Evolutionary conservation across 2,888 invertebrate genomes (phyloP).

Genomic region (Phania funesta): DNA sequence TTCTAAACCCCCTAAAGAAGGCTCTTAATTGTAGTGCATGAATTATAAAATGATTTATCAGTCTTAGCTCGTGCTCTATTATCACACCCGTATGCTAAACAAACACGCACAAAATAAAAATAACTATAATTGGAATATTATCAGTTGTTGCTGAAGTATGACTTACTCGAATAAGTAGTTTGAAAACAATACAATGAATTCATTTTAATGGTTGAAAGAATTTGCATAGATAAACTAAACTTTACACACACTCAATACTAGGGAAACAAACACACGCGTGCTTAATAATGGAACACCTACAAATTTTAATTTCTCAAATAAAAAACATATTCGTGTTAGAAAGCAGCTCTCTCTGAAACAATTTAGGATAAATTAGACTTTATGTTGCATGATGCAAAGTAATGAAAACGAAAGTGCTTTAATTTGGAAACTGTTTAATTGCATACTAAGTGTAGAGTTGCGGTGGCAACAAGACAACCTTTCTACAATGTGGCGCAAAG

Average conservation of each 20-base stretch:
- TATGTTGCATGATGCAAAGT: neutral
- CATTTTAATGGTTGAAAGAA: conserved; percentile 15
- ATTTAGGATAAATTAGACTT: neutral
- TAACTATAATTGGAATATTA: conserved; percentile 58
- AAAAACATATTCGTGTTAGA: neutral
- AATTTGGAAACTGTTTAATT: neutral
- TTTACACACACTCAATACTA: neutral
- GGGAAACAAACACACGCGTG: neutral
- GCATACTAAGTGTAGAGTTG: neutral
- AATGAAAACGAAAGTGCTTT: neutral
- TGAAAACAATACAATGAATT: neutral
- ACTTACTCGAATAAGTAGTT: conserved; percentile 12
- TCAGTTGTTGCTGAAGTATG: conserved; percentile 42
- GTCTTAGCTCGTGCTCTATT: conserved; percentile 62
- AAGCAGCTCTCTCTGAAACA: neutral
- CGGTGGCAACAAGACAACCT: neutral
- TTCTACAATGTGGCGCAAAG: neutral
- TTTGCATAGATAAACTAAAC: conserved; percentile 55
- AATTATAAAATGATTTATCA: conserved; percentile 47
- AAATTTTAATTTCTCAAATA: neutral
- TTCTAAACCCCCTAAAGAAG: conserved; percentile 7
- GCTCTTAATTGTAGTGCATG: neutral
- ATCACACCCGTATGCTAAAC: conserved; percentile 49
- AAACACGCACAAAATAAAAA: conserved; percentile 1
- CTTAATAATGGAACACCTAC: neutral